Conservation (phyloP, 1,140 invertebrate genomes). For the Drosophila trapezifrons region DNA sequence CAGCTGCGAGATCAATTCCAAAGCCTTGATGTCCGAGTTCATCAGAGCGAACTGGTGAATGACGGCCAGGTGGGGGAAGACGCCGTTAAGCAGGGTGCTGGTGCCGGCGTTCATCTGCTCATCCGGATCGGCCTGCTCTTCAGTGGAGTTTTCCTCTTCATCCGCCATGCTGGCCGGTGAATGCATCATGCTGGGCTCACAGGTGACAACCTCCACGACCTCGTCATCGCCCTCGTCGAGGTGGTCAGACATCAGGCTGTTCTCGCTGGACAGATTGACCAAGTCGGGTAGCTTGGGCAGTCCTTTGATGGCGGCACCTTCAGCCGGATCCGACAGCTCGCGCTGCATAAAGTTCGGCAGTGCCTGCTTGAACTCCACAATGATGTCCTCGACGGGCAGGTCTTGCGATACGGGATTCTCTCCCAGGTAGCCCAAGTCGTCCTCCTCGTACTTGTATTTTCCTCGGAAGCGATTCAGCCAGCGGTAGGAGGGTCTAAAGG, state of each 20-base stretch:
- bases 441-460: constrained; percentile 78
- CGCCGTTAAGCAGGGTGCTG: constrained; percentile 57
- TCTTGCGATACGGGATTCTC: constrained; percentile 33
- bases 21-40: constrained; percentile 74
- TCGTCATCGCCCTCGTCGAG: constrained; percentile 54
- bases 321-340: constrained; percentile 48
- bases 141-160: constrained; percentile 9
- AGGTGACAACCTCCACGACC: constrained; percentile 59
- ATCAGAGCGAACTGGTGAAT: constrained; percentile 79
- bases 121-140: constrained; percentile 1
- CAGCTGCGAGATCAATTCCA: constrained; percentile 78
- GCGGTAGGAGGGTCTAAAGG: constrained; percentile 76
- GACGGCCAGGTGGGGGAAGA: constrained; percentile 77
- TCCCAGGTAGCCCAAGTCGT: constrained; percentile 66
- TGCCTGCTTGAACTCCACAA: constrained; percentile 74
- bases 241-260: constrained; percentile 67
- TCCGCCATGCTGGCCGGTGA: constrained; percentile 51
- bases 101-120: constrained; percentile 68
- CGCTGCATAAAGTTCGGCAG: constrained; percentile 81
- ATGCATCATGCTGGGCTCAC: constrained; percentile 58
- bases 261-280: constrained; percentile 70
- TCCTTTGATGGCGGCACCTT: neutral
- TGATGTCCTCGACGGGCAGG: constrained; percentile 75
- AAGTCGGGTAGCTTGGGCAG: constrained; percentile 28
- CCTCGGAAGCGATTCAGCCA: constrained; percentile 78